phyloP scores from a whole-genome alignment of 1,140 invertebrate species.

The Conus betulinus region DNA sequence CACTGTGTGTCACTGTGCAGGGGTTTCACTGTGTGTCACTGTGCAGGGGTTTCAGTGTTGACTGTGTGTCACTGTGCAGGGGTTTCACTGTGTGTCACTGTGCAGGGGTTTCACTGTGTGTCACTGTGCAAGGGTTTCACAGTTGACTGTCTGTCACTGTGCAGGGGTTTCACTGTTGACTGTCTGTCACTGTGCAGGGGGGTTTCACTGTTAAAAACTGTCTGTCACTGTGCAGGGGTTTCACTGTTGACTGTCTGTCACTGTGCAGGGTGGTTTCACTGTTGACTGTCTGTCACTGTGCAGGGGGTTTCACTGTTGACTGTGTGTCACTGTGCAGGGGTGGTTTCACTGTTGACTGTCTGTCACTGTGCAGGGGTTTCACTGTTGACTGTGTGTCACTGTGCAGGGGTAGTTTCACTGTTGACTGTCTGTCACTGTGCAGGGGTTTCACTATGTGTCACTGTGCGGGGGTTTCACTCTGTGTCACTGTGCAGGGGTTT shows the following conservation, averaged over 20 bases:
- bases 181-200: conserved; percentile 54
- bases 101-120: not conserved
- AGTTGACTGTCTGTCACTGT: too few species aligned
- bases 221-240: too few species aligned
- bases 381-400: not conserved
- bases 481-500: too few species aligned
- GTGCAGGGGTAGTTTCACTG: conserved; percentile 76
- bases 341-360: too few species aligned
- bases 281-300: too few species aligned
- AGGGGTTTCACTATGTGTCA: not conserved
- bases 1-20: not conserved
- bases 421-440: too few species aligned
- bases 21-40: conserved; percentile 76
- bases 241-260: not conserved
- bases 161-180: too few species aligned
- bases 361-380: too few species aligned
- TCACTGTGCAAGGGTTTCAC: conserved; percentile 76
- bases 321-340: conserved; percentile 51
- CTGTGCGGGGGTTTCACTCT: conserved; percentile 77
- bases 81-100: conserved; percentile 75
- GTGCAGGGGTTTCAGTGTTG: too few species aligned
- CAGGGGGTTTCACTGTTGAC: not conserved
- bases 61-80: conserved; percentile 32
- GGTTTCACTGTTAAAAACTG: too few species aligned
- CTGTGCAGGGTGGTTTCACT: conserved; percentile 64